Evolutionary conservation across 2,797 vertebrate species (phyloP), one percentile per base, ranked within the genome.

Genomic region (Agapornis canus): DNA sequence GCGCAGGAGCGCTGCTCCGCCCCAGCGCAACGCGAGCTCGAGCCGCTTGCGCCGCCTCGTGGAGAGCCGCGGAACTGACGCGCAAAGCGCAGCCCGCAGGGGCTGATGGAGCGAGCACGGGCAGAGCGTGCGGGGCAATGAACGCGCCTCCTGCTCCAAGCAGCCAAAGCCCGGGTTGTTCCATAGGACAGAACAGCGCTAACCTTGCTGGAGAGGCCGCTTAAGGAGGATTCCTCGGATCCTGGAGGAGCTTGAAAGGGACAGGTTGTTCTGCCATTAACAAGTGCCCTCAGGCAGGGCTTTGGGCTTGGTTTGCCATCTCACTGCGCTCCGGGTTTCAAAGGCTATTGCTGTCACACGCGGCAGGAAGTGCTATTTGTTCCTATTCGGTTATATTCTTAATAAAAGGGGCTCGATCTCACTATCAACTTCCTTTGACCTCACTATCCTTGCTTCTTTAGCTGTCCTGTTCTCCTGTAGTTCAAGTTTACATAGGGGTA

Each of bases 11-110:
- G 7, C 42, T 0, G 19, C 23, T 1, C 8, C 57, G 37, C 65
- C 21, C 1, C 0, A 15, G 20, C 52, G 3, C 57, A 13, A 0
- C 1, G 37, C 2, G 0, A 76, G 81, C 21, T 1, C 10, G 51
- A 75, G 78, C 84, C 18, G 47, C 92, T 95, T 94, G 89, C 96
- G 64, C 95, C 94, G 93, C 94, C 96, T 96, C 47, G 92, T 95
- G 95, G 96, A 92, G 91, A 40, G 40, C 11, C 39, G 1, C 3
- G 86, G 89, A 94, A 97, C 11, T 65, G 76, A 64, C 59, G 70
- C 12, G 27, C 49, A 49, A 72, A 19, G 20, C 1, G 0, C 43
- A 42, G 32, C 3, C 35, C 7, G 6, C 27, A 5, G 16, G 31
- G 57, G 25, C 0, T 35, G 35, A 35, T 35, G 6, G 5, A 23